Percentiles rank a stretch among this genome's conserved stretches.
Evolutionary conservation across 2,113 vertebrate genomes (phyloP).

Genomic region (Pyxicephalus adspersus): DNA sequence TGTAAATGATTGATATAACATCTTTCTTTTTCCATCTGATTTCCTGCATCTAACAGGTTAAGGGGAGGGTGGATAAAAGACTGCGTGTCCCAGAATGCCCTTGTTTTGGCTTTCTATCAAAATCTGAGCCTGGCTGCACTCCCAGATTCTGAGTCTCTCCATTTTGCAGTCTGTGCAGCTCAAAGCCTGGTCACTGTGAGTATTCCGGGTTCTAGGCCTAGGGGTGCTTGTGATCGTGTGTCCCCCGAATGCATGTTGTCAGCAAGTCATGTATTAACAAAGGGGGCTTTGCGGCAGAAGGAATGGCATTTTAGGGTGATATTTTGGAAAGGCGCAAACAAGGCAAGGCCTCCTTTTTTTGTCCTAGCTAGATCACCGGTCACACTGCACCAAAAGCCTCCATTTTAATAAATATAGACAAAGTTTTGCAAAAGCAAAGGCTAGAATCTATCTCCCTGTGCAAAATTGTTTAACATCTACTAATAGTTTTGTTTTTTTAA

Average conservation of each 20-base stretch:
- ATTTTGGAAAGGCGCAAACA: no score
- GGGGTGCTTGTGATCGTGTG: neutral
- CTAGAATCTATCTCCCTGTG: no score
- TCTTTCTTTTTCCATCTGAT: neutral
- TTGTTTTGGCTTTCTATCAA: conserved; percentile 25
- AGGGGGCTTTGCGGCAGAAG: neutral
- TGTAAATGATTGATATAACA: no score
- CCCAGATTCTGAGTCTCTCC: conserved; percentile 28
- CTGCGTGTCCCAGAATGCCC: conserved; percentile 33
- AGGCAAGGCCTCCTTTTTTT: no score
- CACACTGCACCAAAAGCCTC: no score
- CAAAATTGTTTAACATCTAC: no score
- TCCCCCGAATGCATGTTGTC: neutral
- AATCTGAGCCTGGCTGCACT: conserved; percentile 5
- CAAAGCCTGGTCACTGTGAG: conserved; percentile 29
- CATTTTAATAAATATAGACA: no score
- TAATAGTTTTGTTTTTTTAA: no score
- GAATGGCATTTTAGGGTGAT: neutral
- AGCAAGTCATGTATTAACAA: neutral
- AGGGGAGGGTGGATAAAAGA: conserved; percentile 1
- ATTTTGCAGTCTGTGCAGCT: conserved; percentile 42
- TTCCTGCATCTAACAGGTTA: neutral
- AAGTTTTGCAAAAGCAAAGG: no score
- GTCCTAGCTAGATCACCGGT: no score
- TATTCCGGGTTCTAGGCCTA: neutral